Evolutionary conservation across 2,888 invertebrate genomes (phyloP), one percentile per base, ranked within the genome.

Genomic region (Macrosoma leucophasiata): DNA sequence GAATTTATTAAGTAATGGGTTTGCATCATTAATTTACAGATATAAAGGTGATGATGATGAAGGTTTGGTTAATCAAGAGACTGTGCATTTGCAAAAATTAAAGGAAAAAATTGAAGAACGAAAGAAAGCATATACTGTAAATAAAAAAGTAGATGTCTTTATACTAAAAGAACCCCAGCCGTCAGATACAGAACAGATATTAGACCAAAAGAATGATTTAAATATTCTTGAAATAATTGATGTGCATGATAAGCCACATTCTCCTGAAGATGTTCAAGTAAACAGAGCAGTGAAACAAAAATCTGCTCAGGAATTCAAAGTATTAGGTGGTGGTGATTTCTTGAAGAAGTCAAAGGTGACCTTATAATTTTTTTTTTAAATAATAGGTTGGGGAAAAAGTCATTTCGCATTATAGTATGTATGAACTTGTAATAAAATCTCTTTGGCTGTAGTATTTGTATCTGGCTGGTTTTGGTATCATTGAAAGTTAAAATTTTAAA

Each of bases 301-400:
- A 40, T 21, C 29, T 31, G 43, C 41, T 42, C 46, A 51, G 50
- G 84, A 87, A 49, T 92, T 90, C 55, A 90, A 90, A 55, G 84
- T 93, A 11, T 78, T 94, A 29, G 93, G 93, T 4, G 84, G 77
- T 33, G 87, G 87, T 52, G 87, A 86, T 36, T 86, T 88, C 58
- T 76, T 78, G 47, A 88, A 87, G 50, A 88, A 82, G 44, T 46
- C 57, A 2, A 87, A 87, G 62, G 88, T 87, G 48, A 43, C 33
- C n/a, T n/a, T n/a, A n/a, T n/a, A n/a, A n/a, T n/a, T n/a, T n/a
- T n/a, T n/a, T n/a, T n/a, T n/a, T n/a, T n/a, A n/a, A n/a, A n/a
- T n/a, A n/a, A n/a, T n/a, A n/a, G n/a, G n/a, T n/a, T n/a, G n/a
- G n/a, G n/a, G n/a, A n/a, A n/a, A n/a, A n/a, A n/a, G n/a, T n/a